Evolutionary conservation across 2,888 invertebrate genomes (phyloP).

Genomic region (Drosophila mettleri): DNA sequence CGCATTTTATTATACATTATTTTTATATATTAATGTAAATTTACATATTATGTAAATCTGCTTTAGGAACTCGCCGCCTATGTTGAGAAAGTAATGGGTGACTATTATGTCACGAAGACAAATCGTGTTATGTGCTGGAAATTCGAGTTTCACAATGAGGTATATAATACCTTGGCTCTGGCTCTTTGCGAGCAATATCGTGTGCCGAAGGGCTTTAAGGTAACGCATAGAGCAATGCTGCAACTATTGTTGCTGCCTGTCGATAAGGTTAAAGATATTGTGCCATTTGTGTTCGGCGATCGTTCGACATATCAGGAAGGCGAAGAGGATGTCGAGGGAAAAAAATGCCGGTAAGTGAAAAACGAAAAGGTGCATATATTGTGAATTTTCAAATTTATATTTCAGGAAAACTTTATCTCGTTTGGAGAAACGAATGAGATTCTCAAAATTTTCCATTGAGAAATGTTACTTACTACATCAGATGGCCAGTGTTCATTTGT

Average conservation of each 20-base stretch:
- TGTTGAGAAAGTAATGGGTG: conserved; percentile 82
- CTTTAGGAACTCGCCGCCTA: conserved; percentile 50
- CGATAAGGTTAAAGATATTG: conserved; percentile 71
- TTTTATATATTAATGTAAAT: too few species aligned
- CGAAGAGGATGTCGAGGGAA: conserved; percentile 57
- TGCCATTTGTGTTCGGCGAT: conserved; percentile 81
- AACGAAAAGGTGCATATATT: neutral
- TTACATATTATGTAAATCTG: too few species aligned
- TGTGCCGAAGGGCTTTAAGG: conserved; percentile 32
- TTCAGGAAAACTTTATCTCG: conserved; percentile 59
- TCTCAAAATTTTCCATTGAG: conserved; percentile 79
- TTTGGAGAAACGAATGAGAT: conserved; percentile 78
- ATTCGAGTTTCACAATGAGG: conserved; percentile 83
- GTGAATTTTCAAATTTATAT: too few species aligned
- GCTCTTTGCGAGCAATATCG: conserved; percentile 74
- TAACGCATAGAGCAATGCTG: conserved; percentile 36
- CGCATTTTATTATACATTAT: too few species aligned
- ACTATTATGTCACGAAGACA: conserved; percentile 81
- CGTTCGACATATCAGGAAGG: conserved; percentile 79
- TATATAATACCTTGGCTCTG: conserved; percentile 81
- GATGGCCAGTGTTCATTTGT: conserved; percentile 71
- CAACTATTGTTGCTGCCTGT: conserved; percentile 64
- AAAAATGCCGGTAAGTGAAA: conserved; percentile 31
- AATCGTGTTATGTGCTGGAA: conserved; percentile 84
- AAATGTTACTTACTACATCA: conserved; percentile 77